Evolutionary conservation across 2,797 vertebrate genomes (phyloP).

Genomic region (Danio albolineatus): DNA sequence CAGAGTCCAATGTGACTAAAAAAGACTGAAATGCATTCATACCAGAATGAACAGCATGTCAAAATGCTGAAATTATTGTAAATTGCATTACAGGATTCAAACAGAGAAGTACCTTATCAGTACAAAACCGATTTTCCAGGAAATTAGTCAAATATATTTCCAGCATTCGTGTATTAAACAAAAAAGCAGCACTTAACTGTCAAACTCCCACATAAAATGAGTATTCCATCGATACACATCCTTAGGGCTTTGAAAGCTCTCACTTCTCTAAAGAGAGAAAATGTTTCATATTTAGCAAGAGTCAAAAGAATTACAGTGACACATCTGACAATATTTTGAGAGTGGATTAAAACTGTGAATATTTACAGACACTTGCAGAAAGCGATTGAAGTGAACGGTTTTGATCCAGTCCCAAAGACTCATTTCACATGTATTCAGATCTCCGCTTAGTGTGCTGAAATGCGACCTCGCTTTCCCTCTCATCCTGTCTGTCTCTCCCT

Average conservation of each 20-base stretch:
- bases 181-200: neutral
- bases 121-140: neutral
- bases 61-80: neutral
- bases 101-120: neutral
- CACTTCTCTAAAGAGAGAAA: neutral
- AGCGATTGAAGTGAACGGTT: neutral
- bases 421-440: neutral
- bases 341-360: slow-evolving; percentile 1
- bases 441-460: slow-evolving; percentile 20
- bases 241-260: neutral
- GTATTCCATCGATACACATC: neutral
- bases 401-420: neutral
- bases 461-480: neutral
- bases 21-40: neutral
- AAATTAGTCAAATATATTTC: neutral
- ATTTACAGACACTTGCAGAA: neutral
- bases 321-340: slow-evolving; percentile 7
- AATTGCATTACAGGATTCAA: neutral
- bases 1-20: too few relatives aligned
- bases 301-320: slow-evolving; percentile 13
- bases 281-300: neutral
- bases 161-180: neutral
- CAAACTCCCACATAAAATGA: slow-evolving; percentile 18
- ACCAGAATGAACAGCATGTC: neutral
- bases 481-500: slow-evolving; percentile 54